Evolutionary conservation across 2,797 vertebrate genomes (phyloP).

Genomic region (Scyliorhinus canicula): DNA sequence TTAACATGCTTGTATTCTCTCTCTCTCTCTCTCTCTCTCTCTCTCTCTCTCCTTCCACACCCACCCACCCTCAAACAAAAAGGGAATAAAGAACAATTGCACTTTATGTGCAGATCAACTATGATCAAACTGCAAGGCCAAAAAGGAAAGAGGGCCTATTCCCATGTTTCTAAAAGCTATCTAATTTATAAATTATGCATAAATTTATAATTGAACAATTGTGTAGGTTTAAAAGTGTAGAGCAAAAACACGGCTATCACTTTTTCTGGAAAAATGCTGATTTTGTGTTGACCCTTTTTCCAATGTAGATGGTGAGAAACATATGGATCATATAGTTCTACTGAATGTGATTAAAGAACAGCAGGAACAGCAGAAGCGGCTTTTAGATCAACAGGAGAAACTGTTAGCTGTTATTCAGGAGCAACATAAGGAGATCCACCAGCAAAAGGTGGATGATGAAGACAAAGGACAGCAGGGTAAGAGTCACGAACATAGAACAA

Average conservation of each 20-base stretch:
- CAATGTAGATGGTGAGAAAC: conserved; percentile 50
- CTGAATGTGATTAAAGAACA: conserved; percentile 92
- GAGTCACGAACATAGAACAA: not conserved
- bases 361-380: conserved; percentile 88
- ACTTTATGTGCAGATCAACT: not conserved
- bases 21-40: rapidly evolving
- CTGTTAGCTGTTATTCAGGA: conserved; percentile 88
- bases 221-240: not conserved
- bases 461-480: conserved; percentile 54
- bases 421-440: conserved; percentile 95
- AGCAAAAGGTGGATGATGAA: conserved; percentile 73
- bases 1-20: not conserved
- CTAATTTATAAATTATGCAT: not conserved
- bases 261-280: not conserved
- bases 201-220: too few relatives aligned
- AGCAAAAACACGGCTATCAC: too few relatives aligned
- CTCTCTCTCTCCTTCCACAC: too few relatives aligned
- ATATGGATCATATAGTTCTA: conserved; percentile 78
- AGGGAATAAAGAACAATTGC: not conserved
- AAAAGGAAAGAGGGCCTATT: not conserved
- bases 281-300: not conserved
- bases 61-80: not conserved
- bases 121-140: not conserved
- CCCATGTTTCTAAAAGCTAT: not conserved
- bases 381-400: conserved; percentile 93